phyloP scores from a whole-genome alignment of 2,888 invertebrate species.

The Mythimna lalbum region DNA sequence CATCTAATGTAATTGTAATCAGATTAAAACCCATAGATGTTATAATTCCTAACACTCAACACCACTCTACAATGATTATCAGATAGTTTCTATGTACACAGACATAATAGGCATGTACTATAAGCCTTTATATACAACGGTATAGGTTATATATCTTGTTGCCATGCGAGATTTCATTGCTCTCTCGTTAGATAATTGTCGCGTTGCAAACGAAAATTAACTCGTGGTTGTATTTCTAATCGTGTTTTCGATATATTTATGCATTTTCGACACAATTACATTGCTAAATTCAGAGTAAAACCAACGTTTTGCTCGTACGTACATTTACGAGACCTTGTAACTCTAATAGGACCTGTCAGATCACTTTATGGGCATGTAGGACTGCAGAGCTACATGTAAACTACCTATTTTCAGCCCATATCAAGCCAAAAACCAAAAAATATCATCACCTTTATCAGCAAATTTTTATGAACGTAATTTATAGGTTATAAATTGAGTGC shows the following conservation, averaged over 20 bases:
- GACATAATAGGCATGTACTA: constrained; percentile 68
- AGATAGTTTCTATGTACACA: constrained; percentile 78
- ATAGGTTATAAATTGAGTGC: constrained; percentile 86
- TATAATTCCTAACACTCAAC: constrained; percentile 71
- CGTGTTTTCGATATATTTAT: constrained; percentile 55
- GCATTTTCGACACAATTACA: constrained; percentile 52
- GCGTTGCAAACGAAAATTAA: constrained; percentile 60
- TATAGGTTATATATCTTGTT: constrained; percentile 86
- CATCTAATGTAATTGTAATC: constrained; percentile 62
- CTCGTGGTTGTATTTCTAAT: constrained; percentile 48
- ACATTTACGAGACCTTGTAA: constrained; percentile 71
- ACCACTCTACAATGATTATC: constrained; percentile 76
- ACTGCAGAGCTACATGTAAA: constrained; percentile 65
- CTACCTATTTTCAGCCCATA: constrained; percentile 62
- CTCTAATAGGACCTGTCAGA: constrained; percentile 70
- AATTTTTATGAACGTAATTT: constrained; percentile 74
- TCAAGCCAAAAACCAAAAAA: constrained; percentile 68
- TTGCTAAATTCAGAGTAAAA: constrained; percentile 60
- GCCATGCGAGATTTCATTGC: constrained; percentile 83
- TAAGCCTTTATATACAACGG: constrained; percentile 76
- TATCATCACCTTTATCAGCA: constrained; percentile 57
- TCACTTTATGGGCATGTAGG: constrained; percentile 66
- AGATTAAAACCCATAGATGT: constrained; percentile 66
- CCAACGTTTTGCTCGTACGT: constrained; percentile 61
- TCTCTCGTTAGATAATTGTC: constrained; percentile 65